Base-by-base conservation (phyloP, 2,113 vertebrate species). In the Synchiropus splendidus region DNA sequence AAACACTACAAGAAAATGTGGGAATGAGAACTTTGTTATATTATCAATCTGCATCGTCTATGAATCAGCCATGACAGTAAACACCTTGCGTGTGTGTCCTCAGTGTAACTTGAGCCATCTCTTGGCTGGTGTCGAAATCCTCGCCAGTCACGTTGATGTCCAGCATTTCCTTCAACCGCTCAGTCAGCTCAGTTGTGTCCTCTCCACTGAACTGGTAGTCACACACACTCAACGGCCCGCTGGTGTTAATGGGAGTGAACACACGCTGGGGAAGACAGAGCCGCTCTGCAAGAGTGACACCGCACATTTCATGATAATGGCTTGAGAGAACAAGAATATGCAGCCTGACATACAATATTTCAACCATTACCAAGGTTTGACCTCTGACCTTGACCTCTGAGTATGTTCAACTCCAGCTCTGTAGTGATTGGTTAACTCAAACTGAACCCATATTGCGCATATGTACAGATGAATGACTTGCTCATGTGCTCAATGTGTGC, bases 161-260 rank as follows among this genome's bases (percentile, higher is more conserved):
- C 48, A 87, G 58, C 75, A 85, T 85, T 74, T 87, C 85, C 39
- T 76, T 83, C 18, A 86, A 48, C 39, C 80, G 60, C 30, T 85
- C 83, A 0, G 47, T 71, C 39, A 84, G 68, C 15, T 85, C 84
- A 4, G 61, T 42, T 14, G 51, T 12, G 12, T 18, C 52, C 67
- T 87, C 85, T 5, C 84, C 83, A 3, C 52, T 69, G 54, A 87
- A 87, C 64, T 73, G 81, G 75, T 87, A 86, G 58, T 85, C 85
- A 35, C 83, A 85, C 48, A 83, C 70, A 38, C 51, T 70, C 48
- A 86, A 30, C 0, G 58, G 61, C n/a, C 77, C 50, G 0, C 53
- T 38, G 9, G 30, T 39, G 18, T 58, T 61, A 0, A 82, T 13
- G 0, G 80, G 72, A 21, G 64, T 80, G 52, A 83, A 84, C 45